A percentile compares a stretch with the other conserved stretches of the same genome.
Evolutionary conservation across 2,888 invertebrate species (phyloP).

Genomic region (Cabera pusaria): DNA sequence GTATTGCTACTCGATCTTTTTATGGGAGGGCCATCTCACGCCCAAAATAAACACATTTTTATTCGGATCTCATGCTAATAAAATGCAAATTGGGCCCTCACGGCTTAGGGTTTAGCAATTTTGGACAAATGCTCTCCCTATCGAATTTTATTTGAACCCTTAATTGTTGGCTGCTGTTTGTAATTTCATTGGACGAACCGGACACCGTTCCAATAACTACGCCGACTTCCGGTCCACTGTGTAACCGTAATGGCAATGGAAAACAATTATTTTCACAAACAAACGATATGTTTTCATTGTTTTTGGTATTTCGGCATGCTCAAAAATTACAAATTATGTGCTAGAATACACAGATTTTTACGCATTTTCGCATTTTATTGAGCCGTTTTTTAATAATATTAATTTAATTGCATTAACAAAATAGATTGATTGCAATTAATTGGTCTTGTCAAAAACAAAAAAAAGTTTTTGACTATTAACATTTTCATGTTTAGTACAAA

Average conservation of each 20-base stretch:
- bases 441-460: no score
- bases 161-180: conserved; percentile 58
- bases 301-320: no score
- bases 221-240: conserved; percentile 34
- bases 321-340: no score
- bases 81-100: conserved; percentile 76
- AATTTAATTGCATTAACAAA: no score
- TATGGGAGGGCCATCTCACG: conserved; percentile 61
- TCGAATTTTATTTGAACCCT: conserved; percentile 71
- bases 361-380: no score
- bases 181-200: conserved; percentile 40
- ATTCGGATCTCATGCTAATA: conserved; percentile 75
- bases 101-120: conserved; percentile 73
- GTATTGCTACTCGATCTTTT: conserved; percentile 64
- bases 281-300: no score
- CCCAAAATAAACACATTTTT: conserved; percentile 78
- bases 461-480: no score
- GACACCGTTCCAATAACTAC: conserved; percentile 28
- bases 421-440: no score
- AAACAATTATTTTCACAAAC: no score
- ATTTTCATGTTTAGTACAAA: no score
- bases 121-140: conserved; percentile 73
- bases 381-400: no score
- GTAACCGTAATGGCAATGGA: conserved; percentile 12
- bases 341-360: no score